Evolutionary conservation across 2,888 invertebrate genomes (phyloP).

Genomic region (Hydrotaea diabolus): DNA sequence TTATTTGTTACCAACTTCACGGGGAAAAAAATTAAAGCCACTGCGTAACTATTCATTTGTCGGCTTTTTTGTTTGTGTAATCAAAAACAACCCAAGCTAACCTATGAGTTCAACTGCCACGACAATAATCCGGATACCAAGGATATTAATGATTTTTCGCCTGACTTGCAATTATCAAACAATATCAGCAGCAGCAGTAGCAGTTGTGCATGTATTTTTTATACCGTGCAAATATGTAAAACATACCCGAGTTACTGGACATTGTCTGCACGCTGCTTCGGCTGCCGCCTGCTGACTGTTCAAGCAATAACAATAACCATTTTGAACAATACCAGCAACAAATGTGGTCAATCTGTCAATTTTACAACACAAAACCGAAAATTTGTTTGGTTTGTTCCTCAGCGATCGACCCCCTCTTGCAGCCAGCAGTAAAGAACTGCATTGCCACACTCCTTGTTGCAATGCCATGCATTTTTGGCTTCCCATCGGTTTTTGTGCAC

Average conservation of each 20-base stretch:
- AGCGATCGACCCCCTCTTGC: slow-evolving; percentile 22
- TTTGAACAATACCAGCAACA: slow-evolving; percentile 66
- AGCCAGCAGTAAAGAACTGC: slow-evolving; percentile 13
- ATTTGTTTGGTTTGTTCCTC: neutral
- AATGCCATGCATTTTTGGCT: slow-evolving; percentile 55
- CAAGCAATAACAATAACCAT: slow-evolving; percentile 58
- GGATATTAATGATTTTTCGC: slow-evolving; percentile 79
- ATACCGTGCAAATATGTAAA: slow-evolving; percentile 56
- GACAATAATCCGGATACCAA: slow-evolving; percentile 55
- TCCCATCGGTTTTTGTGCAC: slow-evolving; percentile 38
- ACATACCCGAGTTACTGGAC: slow-evolving; percentile 68
- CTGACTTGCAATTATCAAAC: slow-evolving; percentile 76
- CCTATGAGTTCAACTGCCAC: slow-evolving; percentile 36
- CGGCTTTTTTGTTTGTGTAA: slow-evolving; percentile 49
- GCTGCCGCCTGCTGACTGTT: neutral
- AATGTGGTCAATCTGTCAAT: slow-evolving; percentile 78
- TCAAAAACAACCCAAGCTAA: slow-evolving; percentile 53
- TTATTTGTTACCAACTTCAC: no score
- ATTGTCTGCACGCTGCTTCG: slow-evolving; percentile 72
- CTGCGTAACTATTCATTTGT: slow-evolving; percentile 49
- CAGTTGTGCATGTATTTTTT: slow-evolving; percentile 21
- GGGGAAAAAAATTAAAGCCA: neutral
- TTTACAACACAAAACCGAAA: slow-evolving; percentile 54
- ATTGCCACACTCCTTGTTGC: slow-evolving; percentile 41
- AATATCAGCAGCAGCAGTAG: slow-evolving; percentile 60